Percentiles rank a stretch among this genome's conserved stretches.
phyloP scores from a whole-genome alignment of 1,140 invertebrate species.

The Radopholus similis region DNA sequence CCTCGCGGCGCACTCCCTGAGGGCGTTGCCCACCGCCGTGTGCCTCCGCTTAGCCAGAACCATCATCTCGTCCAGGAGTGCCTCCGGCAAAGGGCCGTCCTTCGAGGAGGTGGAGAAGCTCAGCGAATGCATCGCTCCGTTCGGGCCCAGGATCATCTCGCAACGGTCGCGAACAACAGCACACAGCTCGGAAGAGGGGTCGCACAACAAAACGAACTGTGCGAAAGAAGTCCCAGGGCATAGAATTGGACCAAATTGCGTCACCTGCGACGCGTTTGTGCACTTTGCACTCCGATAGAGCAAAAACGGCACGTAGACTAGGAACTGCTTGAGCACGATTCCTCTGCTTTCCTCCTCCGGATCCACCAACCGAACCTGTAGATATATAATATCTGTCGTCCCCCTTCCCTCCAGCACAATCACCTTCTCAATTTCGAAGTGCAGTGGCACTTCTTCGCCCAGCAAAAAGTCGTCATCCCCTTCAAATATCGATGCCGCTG shows the following conservation, averaged over 20 bases:
- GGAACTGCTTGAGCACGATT: background rate
- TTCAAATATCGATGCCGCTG: conserved; percentile 1
- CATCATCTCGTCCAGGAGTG: conserved; percentile 9
- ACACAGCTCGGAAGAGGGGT: conserved; percentile 26
- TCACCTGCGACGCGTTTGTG: background rate
- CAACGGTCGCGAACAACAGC: conserved; percentile 15
- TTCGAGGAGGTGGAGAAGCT: conserved; percentile 1
- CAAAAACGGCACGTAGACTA: conserved; percentile 28
- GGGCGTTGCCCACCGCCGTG: conserved; percentile 12
- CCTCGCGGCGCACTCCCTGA: conserved; percentile 4
- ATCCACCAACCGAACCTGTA: background rate
- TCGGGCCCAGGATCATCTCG: conserved; percentile 22
- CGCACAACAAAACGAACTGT: conserved; percentile 23
- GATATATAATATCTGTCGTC: too few relatives aligned
- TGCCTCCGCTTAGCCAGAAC: conserved; percentile 27
- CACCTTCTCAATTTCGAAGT: conserved; percentile 31
- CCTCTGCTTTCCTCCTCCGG: background rate
- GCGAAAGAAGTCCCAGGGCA: background rate
- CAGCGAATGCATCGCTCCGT: conserved; percentile 22
- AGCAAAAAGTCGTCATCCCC: conserved; percentile 22
- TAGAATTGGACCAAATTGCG: background rate
- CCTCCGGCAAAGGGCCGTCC: conserved; percentile 6
- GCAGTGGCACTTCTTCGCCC: conserved; percentile 14
- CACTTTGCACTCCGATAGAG: conserved; percentile 20
- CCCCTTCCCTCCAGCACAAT: background rate